Conservation (phyloP, 1,140 invertebrate species). For the Drepana arcuata region DNA sequence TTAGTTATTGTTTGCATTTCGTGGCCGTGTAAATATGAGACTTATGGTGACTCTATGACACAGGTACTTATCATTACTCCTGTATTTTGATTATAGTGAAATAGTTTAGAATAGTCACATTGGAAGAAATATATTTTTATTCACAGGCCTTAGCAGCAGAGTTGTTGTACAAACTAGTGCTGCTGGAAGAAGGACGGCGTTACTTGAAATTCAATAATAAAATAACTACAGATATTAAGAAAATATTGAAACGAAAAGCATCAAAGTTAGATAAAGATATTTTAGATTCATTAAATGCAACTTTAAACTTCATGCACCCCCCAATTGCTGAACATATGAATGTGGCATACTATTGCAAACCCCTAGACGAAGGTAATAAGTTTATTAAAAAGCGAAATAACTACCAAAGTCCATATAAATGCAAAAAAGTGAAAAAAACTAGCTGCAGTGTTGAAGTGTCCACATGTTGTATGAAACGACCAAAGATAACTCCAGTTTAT, state of each 20-base stretch:
- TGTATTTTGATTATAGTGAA: not conserved
- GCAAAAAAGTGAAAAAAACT: constrained; percentile 14
- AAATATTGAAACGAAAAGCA: constrained; percentile 35
- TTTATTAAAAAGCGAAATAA: constrained; percentile 27
- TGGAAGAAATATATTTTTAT: no score
- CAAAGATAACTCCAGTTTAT: constrained; percentile 24
- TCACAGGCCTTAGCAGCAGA: constrained; percentile 32
- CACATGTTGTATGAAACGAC: constrained; percentile 5
- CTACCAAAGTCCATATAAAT: constrained; percentile 11
- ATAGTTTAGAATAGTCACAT: not conserved
- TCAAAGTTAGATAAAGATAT: constrained; percentile 28
- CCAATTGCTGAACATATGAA: constrained; percentile 23
- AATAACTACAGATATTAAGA: constrained; percentile 46
- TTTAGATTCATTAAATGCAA: constrained; percentile 29
- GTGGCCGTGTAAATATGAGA: constrained; percentile 42
- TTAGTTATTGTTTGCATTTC: constrained; percentile 39
- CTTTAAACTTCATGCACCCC: constrained; percentile 32
- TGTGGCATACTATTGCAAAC: constrained; percentile 29
- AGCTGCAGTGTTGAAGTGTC: constrained; percentile 5
- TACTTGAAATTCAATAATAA: constrained; percentile 52
- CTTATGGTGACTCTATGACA: constrained; percentile 26
- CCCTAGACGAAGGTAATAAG: constrained; percentile 48
- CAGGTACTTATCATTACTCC: no score
- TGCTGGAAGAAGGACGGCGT: constrained; percentile 43
- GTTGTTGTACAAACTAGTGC: constrained; percentile 36